Evolutionary conservation across 2,113 vertebrate species (phyloP).

Genomic region (Haemorhous mexicanus): DNA sequence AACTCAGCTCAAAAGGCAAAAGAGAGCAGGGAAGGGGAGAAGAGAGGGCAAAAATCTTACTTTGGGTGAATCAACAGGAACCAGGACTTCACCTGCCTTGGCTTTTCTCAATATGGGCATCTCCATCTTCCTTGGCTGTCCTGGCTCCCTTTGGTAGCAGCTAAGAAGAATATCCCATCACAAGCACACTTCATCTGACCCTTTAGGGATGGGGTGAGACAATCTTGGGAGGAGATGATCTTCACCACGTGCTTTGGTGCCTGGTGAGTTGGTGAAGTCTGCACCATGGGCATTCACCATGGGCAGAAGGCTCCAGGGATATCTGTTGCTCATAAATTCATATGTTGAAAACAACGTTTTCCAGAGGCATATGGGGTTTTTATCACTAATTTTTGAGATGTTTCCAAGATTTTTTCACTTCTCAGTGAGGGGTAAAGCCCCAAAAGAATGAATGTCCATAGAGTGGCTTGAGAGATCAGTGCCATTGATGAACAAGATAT

Average conservation of each 20-base stretch:
- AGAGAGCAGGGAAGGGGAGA: background rate
- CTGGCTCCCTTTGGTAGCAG: background rate
- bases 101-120: background rate
- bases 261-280: background rate
- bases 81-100: background rate
- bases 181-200: background rate
- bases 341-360: background rate
- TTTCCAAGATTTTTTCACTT: background rate
- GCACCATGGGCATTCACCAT: fast-evolving
- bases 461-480: background rate
- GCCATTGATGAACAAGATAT: background rate
- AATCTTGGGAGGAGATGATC: background rate
- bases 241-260: background rate
- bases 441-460: background rate
- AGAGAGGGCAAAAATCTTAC: background rate
- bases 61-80: background rate
- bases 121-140: background rate
- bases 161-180: background rate
- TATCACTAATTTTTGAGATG: background rate
- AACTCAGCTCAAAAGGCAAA: background rate
- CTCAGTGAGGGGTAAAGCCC: background rate
- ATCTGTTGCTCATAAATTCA: background rate
- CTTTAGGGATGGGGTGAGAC: background rate
- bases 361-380: background rate
- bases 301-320: background rate